These are phyloP conservation scores for Scolanthus callimorphus DNA, from an alignment of 92 coral and sea anemone genomes.

Conservation along the genomic window DNA sequence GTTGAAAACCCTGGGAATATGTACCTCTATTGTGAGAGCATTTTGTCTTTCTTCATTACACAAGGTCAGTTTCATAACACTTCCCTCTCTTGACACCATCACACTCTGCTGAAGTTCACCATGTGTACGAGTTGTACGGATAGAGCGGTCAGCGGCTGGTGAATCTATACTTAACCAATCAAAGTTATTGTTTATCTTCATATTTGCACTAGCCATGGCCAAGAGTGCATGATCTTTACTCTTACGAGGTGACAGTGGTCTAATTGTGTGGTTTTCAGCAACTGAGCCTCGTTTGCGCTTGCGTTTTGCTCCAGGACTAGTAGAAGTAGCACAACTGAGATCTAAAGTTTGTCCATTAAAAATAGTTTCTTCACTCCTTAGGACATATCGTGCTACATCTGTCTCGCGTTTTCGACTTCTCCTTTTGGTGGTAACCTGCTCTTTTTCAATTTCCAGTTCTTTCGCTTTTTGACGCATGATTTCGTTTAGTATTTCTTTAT, in stretches of 20 bases:
- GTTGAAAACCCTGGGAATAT: too few species aligned
- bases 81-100: conserved; percentile 48
- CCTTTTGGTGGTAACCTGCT: conserved; percentile 16
- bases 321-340: conserved; percentile 15
- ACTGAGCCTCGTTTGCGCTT: conserved; percentile 11
- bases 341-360: conserved; percentile 48
- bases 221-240: conserved; percentile 24
- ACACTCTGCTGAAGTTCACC: conserved; percentile 57
- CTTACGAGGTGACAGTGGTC: conserved; percentile 15
- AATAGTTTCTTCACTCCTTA: not conserved
- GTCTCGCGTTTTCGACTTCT: conserved; percentile 26
- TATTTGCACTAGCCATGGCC: conserved; percentile 27
- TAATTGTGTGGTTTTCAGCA: conserved; percentile 1
- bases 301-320: conserved; percentile 11
- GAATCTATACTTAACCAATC: conserved; percentile 7
- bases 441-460: conserved; percentile 51
- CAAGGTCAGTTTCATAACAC: conserved; percentile 55
- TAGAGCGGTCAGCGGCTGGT: conserved; percentile 3
- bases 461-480: conserved; percentile 45
- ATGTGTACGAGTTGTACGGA: conserved; percentile 53
- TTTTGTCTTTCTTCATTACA: conserved; percentile 76
- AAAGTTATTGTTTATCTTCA: conserved; percentile 16
- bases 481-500: conserved; percentile 63
- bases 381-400: conserved; percentile 22
- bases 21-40: conserved; percentile 63